Evolutionary conservation across 2,797 vertebrate genomes (phyloP), one percentile per base, ranked within the genome.

Genomic region (Steatocranus sp.): DNA sequence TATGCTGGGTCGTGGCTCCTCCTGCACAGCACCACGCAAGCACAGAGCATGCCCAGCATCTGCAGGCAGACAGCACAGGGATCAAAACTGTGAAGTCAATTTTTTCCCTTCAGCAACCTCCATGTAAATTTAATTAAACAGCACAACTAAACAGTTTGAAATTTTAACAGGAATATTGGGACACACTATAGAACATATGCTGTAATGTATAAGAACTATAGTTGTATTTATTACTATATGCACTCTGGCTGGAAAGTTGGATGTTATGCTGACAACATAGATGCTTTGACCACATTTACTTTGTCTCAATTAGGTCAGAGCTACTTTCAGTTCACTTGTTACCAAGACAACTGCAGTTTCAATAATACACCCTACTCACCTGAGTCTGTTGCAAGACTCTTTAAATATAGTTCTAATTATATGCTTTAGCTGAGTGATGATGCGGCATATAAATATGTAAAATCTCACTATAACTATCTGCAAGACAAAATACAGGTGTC

Each of bases 1-100:
- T 99, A 99, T 1, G 98, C 98, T 36, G 98, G 98, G 84, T 99
- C 98, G 61, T 98, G 96, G 92, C 97, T 98, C 94, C 98, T 97
- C 94, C 98, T 97, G 95, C 98, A 99, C 88, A 99, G 90, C 79
- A 99, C 98, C 79, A 99, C 95, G 75, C 97, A 99, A 66, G 98
- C 98, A 85, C 98, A 99, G 83, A 99, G 94, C 98, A 99, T 99
- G 82, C 98, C 98, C 95, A 99, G 96, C 94, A 99, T 97, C 98
- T 99, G 87, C 56, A 90, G 25, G 54, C 5, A 76, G 23, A 88
- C 56, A 70, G 46, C 34, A 75, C 8, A 80, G 11, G 27, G 30
- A 83, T 4, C 6, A 4, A 18, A 70, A 14, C 14, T 41, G 17
- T 20, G 58, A 46, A 56, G n/a, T 43, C 6, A 27, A 7, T 10